Evolutionary conservation across 30 jellyfish, hydroid and myxozoan genomes (phyloP), one percentile per base, ranked within the genome.

Genomic region (Chironex yamaguchii): DNA sequence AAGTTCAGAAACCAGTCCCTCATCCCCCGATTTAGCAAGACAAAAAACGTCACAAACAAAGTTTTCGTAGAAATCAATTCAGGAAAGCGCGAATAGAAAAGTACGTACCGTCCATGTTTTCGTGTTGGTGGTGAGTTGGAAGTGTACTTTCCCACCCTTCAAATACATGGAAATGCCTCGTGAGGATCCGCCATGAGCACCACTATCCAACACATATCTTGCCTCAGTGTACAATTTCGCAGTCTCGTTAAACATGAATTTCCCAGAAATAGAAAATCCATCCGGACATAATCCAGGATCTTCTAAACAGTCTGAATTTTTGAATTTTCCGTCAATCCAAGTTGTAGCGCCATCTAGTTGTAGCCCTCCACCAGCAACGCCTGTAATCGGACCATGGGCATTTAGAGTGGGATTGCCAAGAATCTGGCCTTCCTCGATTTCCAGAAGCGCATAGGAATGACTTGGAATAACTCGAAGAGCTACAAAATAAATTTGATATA

Each of bases 181-280:
- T 2, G 97, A 96, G 1, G 98, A 76, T 25, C 97, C 98, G 21
- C 97, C 98, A 70, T 96, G 97, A 6, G 98, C 97, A 14, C 99
- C 99, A 52, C 97, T 85, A 67, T 96, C 99, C 3, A 96, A 29
- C 71, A 96, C 80, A 58, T 85, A 90, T 3, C 91, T 93, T 11
- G 94, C 94, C 9, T 85, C 98, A n/a, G 99, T 33, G 66, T 82
- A 69, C 20, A 49, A 48, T 32, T 71, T 79, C 17, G 68, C 82
- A 31, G 81, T 24, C 53, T 76, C 89, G 27, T 80, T 81, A 42
- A 96, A 68, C 83, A 54, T 67, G 53, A 88, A 67, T 75, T 92
- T 96, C 14, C 97, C 91, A n/a, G 99, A 86, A 24, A 91, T 63
- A 6, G 99, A 76, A 52, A 91, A 88, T 0, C 99, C 99, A 26